phyloP scores from a whole-genome alignment of 2,113 vertebrate genomes.

The Solenodon paradoxus region DNA sequence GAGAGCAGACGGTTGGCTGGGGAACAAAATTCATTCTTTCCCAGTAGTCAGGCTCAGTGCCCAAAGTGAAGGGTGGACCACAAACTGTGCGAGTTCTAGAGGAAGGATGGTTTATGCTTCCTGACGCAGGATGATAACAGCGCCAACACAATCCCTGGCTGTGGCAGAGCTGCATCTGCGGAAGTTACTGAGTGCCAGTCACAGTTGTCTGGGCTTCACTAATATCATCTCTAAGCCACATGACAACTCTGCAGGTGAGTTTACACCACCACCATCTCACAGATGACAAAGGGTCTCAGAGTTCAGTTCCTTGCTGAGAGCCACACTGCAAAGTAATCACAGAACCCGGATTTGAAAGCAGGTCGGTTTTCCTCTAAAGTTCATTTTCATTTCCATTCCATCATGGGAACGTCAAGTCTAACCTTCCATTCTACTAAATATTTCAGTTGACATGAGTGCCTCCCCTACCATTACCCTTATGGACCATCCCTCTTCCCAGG shows the following conservation, averaged over 20 bases:
- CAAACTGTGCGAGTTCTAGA: not conserved
- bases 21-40: not conserved
- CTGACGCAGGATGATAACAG: not conserved
- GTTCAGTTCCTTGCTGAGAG: not conserved
- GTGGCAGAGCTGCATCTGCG: not conserved
- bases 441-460: not conserved
- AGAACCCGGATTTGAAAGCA: not conserved
- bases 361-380: not conserved
- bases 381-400: not conserved
- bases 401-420: not conserved
- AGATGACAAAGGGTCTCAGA: not conserved
- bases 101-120: not conserved
- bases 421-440: not conserved
- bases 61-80: not conserved
- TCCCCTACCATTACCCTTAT: not conserved
- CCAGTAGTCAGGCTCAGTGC: not conserved
- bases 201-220: not conserved
- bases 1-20: not conserved
- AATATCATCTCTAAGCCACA: not conserved
- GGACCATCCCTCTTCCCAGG: not conserved
- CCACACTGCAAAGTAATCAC: not conserved
- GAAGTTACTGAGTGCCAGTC: not conserved
- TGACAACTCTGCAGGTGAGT: not conserved
- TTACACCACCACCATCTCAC: not conserved
- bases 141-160: not conserved